Evolutionary conservation across 2,113 vertebrate genomes (phyloP).

Genomic region (Platysternon megacephalum): DNA sequence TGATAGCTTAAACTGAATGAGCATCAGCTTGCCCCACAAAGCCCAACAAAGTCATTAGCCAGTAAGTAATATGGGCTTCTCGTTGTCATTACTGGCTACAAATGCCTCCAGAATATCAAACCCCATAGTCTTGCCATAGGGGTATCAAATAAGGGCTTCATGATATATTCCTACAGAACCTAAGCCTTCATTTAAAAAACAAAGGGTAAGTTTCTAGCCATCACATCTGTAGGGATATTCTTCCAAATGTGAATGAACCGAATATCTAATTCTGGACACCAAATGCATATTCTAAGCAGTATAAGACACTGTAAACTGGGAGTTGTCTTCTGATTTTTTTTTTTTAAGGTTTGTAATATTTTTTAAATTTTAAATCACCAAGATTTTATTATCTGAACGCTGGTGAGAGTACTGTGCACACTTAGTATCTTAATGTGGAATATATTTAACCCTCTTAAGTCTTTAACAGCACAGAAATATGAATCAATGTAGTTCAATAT

Average conservation of each 20-base stretch:
- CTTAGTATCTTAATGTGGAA: neutral
- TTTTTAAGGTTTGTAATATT: neutral
- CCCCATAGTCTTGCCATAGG: neutral
- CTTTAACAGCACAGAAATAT: neutral
- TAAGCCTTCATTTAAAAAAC: neutral
- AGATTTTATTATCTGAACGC: neutral
- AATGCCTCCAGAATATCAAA: neutral
- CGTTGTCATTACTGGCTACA: neutral
- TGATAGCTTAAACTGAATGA: neutral
- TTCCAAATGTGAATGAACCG: neutral
- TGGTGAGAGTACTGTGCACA: neutral
- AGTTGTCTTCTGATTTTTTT: neutral
- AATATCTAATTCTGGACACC: neutral
- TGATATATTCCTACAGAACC: neutral
- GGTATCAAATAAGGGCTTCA: neutral
- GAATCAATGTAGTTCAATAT: neutral
- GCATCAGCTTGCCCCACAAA: neutral
- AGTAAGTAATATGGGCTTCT: accelerated
- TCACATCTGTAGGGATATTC: neutral
- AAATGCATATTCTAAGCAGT: neutral
- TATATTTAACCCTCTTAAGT: neutral
- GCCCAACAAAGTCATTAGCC: neutral
- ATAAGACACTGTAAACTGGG: neutral
- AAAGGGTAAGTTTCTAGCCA: neutral
- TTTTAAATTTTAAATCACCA: neutral